phyloP scores from a whole-genome alignment of 2,888 invertebrate species.

The Xylota sylvarum region DNA sequence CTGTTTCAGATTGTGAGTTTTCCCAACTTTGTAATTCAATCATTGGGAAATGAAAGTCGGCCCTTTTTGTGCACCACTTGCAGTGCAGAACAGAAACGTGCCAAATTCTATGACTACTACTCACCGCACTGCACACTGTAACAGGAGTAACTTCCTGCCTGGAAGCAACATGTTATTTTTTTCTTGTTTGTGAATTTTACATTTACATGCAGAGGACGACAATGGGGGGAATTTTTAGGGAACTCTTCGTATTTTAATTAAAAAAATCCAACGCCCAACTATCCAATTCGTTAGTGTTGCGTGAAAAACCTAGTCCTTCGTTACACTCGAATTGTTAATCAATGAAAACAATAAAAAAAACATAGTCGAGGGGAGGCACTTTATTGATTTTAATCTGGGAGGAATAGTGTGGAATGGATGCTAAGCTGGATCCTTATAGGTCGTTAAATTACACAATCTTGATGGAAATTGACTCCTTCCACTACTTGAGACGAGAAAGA shows the following conservation, averaged over 20 bases:
- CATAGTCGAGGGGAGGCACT: neutral
- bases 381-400: conserved; percentile 34
- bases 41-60: neutral
- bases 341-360: conserved; percentile 2
- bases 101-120: neutral
- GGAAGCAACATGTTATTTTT: neutral
- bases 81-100: neutral
- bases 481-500: neutral
- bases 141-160: neutral
- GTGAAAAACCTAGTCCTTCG: conserved; percentile 10
- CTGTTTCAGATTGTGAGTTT: neutral
- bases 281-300: conserved; percentile 21
- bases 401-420: neutral
- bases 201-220: neutral
- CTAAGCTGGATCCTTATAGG: conserved; percentile 11
- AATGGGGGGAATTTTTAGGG: neutral
- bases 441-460: conserved; percentile 51
- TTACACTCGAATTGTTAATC: conserved; percentile 11
- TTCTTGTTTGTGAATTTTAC: neutral
- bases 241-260: neutral
- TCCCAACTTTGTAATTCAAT: conserved; percentile 14
- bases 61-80: neutral
- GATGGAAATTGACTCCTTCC: conserved; percentile 47
- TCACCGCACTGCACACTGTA: neutral
- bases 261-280: conserved; percentile 7